phyloP scores from a whole-genome alignment of 2,113 vertebrate genomes.

The Potamarius usumacintae region DNA sequence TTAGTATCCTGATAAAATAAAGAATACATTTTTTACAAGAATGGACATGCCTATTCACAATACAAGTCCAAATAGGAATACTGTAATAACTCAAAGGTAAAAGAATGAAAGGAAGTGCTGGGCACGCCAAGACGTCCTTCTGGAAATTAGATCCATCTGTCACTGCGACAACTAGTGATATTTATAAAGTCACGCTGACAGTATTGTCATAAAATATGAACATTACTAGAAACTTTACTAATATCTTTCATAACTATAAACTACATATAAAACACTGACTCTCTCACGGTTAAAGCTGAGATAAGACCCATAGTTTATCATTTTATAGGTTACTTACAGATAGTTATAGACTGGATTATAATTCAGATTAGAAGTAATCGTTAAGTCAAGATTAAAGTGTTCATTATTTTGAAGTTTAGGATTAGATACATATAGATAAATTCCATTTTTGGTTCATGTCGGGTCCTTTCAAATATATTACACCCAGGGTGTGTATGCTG shows the following conservation, averaged over 20 bases:
- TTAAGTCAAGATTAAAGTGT: background rate
- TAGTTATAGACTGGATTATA: background rate
- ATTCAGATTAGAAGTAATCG: background rate
- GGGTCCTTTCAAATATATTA: background rate
- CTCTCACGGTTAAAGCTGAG: background rate
- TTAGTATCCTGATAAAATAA: background rate
- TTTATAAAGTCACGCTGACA: background rate
- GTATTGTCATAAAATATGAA: background rate
- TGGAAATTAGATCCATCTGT: background rate
- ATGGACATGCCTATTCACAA: background rate
- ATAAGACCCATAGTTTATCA: background rate
- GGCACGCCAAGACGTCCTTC: background rate
- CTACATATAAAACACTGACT: background rate
- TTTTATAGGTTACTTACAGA: no score
- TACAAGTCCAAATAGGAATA: background rate
- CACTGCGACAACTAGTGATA: background rate
- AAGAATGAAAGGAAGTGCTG: background rate
- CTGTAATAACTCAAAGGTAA: constrained; percentile 1
- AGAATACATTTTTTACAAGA: background rate
- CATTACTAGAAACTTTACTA: background rate
- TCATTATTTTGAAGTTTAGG: background rate
- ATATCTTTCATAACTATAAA: background rate
- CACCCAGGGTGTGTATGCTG: background rate
- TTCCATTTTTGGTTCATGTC: background rate
- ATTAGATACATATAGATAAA: background rate